Conservation (phyloP, 2,888 invertebrate species). For the Desoria tigrina region DNA sequence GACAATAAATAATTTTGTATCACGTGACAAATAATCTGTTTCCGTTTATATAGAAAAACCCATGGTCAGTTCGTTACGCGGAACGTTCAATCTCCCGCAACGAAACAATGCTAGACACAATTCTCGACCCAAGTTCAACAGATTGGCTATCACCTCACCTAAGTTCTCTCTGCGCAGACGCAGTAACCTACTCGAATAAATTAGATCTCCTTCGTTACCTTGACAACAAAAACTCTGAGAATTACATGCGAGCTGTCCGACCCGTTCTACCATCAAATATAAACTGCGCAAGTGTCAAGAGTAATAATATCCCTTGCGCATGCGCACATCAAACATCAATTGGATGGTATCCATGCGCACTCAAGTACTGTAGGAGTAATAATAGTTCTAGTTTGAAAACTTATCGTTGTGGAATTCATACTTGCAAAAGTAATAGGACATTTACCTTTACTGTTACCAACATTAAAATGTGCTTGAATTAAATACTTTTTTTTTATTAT, state of each 20-base stretch:
- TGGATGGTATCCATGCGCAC: constrained; percentile 93
- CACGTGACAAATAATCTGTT: no score
- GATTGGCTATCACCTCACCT: constrained; percentile 36
- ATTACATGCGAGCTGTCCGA: constrained; percentile 39
- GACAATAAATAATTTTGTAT: no score
- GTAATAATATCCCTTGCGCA: constrained; percentile 8
- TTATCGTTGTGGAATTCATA: constrained; percentile 93
- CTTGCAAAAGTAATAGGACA: constrained; percentile 84
- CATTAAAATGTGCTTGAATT: constrained; percentile 1
- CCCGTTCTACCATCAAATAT: constrained; percentile 15
- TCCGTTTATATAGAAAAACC: constrained; percentile 25
- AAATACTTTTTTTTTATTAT: no score
- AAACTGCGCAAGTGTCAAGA: not conserved
- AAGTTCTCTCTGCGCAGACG: constrained; percentile 28
- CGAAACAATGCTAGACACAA: constrained; percentile 15
- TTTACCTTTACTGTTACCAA: constrained; percentile 76
- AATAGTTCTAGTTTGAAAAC: constrained; percentile 69
- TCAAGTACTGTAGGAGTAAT: constrained; percentile 67
- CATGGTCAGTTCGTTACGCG: constrained; percentile 22
- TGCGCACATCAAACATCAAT: constrained; percentile 19
- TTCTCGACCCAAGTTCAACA: constrained; percentile 21
- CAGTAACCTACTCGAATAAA: constrained; percentile 22
- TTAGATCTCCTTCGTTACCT: constrained; percentile 15
- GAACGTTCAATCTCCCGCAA: constrained; percentile 14
- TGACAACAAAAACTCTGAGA: constrained; percentile 36